Evolutionary conservation across 2,888 invertebrate genomes (phyloP), one percentile per base, ranked within the genome.

Genomic region (Anorthoa munda): DNA sequence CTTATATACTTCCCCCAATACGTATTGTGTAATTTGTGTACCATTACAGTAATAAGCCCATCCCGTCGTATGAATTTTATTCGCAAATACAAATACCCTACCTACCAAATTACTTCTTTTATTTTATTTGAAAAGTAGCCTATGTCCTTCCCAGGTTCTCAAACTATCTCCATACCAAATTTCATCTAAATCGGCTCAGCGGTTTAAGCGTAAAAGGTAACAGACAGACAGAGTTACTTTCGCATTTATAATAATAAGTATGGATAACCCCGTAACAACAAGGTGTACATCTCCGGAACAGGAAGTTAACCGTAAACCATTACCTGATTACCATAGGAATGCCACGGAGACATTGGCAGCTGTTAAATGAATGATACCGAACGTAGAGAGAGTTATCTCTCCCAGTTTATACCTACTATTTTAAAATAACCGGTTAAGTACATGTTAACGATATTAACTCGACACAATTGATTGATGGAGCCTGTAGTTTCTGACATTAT

Each of bases 261-360:
- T 7, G 5, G 31, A 31, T 31, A 66, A 65, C n/a, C 48, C 39
- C 46, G 53, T 58, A 58, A 58, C 9, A 66, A 39, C 23, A 51
- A 70, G 45, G 46, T 55, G 51, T 48, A 56, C 60, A 58, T 68
- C 56, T n/a, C 21, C 60, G 50, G 58, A 75, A 80, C 74, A 75
- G 77, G 72, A 79, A 72, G 58, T 81, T 66, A 74, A 64, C 58
- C 61, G 66, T 79, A 73, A 81, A 79, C 76, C 64, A 74, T 76
- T 66, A 79, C 71, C 63, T 66, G 53, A 87, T 88, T 87, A 87
- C 39, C 86, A 88, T 87, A 84, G 83, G 86, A 88, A 88, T 88
- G 87, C 66, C 45, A 64, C 63, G 64, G 66, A 72, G 63, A 67
- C 50, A 51, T 61, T 61, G 46, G 68, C 39, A 59, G 76, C 39